phyloP scores from a whole-genome alignment of 2,888 invertebrate species.

The Cheilosia urbana region DNA sequence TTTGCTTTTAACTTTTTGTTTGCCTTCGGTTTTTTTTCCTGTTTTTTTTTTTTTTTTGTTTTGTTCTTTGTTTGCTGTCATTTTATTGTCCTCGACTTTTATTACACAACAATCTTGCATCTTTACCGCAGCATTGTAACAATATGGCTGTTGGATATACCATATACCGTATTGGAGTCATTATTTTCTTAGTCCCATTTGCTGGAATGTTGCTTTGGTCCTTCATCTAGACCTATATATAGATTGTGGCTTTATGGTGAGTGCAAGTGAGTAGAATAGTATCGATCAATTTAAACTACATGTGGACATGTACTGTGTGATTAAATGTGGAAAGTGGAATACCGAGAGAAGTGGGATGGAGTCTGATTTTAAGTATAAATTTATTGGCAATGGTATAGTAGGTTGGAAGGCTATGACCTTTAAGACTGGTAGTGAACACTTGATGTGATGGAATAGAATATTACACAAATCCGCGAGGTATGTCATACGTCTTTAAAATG shows the following conservation, averaged over 20 bases:
- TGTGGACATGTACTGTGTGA: slow-evolving; percentile 19
- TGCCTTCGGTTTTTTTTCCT: not conserved
- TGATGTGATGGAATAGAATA: too few relatives aligned
- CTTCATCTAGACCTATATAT: slow-evolving; percentile 22
- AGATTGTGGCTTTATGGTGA: not conserved
- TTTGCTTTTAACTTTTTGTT: slow-evolving; percentile 6
- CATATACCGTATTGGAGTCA: not conserved
- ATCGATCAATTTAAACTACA: slow-evolving; percentile 30
- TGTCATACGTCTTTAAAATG: too few relatives aligned
- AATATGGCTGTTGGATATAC: not conserved
- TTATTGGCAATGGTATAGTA: not conserved
- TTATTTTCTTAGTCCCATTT: slow-evolving; percentile 23
- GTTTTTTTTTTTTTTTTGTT: not conserved
- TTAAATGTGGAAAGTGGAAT: slow-evolving; percentile 37
- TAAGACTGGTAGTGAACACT: not conserved
- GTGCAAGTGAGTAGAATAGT: not conserved
- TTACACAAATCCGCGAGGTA: not conserved
- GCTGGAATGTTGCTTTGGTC: slow-evolving; percentile 33
- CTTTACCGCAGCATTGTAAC: slow-evolving; percentile 58
- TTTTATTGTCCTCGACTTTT: slow-evolving; percentile 52
- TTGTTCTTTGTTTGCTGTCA: not conserved
- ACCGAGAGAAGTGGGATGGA: slow-evolving; percentile 1
- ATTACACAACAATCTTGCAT: slow-evolving; percentile 67
- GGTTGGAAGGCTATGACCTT: not conserved
- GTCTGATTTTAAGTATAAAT: slow-evolving; percentile 8